Evolutionary conservation across 2,797 vertebrate species (phyloP), one percentile per base, ranked within the genome.

Genomic region (Sebastes aleutianus): DNA sequence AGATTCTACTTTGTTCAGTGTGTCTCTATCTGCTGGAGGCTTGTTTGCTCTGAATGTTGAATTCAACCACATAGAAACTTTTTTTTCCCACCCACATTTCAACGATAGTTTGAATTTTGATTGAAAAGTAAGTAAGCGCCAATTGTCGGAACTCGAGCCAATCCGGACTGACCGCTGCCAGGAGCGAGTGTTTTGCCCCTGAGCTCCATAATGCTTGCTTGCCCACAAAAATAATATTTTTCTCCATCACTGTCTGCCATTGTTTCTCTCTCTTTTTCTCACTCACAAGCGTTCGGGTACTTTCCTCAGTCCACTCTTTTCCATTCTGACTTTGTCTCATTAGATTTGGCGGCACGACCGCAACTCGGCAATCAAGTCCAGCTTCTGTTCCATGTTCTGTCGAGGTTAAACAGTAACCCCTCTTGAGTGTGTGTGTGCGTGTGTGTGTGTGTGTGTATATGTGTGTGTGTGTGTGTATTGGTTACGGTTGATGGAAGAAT

Each of bases 401-500:
- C 2, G 61, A 79, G 70, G 73, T 82, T 78, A 71, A 74, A 72
- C 74, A 6, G 59, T 74, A 69, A 79, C 72, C 57, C 24, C 59
- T 18, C 20, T 39, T 67, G 24, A 7, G 29, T 22, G 65, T 50
- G 31, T 65, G 67, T 64, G 14, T 57, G 31, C n/a, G 39, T 50
- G 68, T 63, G 58, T 58, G 65, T 64, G 57, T 69, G 63, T 62
- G 24, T 68, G 62, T 63, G 53, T 59, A 43, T 65, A 12, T 69
- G n/a, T 67, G 9, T 56, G 18, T 24, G 11, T 78, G 36, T 54
- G 79, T 84, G 63, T 75, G 67, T 74, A 2, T 61, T 32, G 27
- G 80, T 81, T 85, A 61, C 11, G 78, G 83, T 77, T 70, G 71
- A 87, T 80, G 84, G 81, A 84, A 79, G 87, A 88, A 86, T 88